phyloP scores from a whole-genome alignment of 2,888 invertebrate genomes.

The Labia minor region DNA sequence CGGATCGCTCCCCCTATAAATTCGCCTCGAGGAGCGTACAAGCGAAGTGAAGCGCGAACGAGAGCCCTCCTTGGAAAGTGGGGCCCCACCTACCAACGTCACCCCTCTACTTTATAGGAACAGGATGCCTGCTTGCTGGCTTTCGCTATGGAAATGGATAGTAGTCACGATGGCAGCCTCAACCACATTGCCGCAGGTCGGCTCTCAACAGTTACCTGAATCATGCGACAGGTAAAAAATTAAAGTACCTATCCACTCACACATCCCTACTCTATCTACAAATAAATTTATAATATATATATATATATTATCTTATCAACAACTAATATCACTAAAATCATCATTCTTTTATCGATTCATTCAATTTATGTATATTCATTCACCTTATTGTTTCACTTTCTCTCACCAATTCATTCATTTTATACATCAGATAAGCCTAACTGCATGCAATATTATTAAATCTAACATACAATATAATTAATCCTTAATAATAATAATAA shows the following conservation, averaged over 20 bases:
- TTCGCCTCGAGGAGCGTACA: too few species aligned
- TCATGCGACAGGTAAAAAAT: not conserved
- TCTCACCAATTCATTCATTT: too few species aligned
- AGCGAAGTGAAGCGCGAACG: not conserved
- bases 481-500: too few species aligned
- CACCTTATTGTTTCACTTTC: too few species aligned
- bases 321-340: too few species aligned
- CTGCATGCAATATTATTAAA: too few species aligned
- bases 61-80: not conserved
- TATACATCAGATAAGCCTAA: too few species aligned
- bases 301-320: not conserved
- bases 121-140: not conserved
- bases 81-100: not conserved
- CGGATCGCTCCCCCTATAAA: not conserved
- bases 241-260: not conserved
- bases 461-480: too few species aligned
- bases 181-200: not conserved
- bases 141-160: not conserved
- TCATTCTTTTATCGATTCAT: too few species aligned
- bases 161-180: not conserved
- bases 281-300: not conserved
- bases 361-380: too few species aligned
- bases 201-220: not conserved
- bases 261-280: not conserved
- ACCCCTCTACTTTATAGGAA: not conserved